phyloP scores from a whole-genome alignment of 2,888 invertebrate species.

The Eucriotettix oculatus region DNA sequence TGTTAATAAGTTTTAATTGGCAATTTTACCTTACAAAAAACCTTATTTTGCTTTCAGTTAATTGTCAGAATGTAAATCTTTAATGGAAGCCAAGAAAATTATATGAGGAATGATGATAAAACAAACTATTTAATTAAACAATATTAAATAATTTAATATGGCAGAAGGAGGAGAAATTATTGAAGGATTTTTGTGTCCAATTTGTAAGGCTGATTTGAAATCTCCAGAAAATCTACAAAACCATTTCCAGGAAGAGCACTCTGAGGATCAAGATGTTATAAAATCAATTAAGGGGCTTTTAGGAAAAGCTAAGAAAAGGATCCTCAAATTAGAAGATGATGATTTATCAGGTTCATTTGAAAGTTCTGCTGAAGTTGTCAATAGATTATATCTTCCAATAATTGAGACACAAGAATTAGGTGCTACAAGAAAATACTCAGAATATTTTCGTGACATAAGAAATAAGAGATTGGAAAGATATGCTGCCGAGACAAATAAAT shows the following conservation, averaged over 20 bases:
- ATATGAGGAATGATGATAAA: no score
- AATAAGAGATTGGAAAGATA: conserved; percentile 66
- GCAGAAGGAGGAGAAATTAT: conserved; percentile 43
- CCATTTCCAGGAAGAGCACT: conserved; percentile 83
- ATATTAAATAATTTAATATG: conserved; percentile 14
- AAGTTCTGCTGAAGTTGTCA: conserved; percentile 16
- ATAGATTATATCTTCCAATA: conserved; percentile 17
- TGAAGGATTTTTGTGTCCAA: conserved; percentile 91
- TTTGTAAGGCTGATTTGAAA: conserved; percentile 80
- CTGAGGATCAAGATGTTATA: conserved; percentile 70
- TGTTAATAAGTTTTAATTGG: no score
- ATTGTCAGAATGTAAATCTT: no score
- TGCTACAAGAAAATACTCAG: conserved; percentile 44
- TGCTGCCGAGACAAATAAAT: conserved; percentile 87
- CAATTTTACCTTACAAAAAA: no score
- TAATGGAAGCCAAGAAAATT: no score
- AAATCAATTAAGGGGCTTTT: conserved; percentile 49
- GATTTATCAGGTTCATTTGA: conserved; percentile 31
- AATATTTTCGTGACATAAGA: conserved; percentile 52
- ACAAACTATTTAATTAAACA: no score
- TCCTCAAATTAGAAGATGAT: conserved; percentile 51
- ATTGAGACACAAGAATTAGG: conserved; percentile 45
- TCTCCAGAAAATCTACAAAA: conserved; percentile 64
- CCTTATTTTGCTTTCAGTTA: no score
- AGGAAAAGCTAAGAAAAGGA: conserved; percentile 81